phyloP scores from a whole-genome alignment of 2,888 invertebrate genomes.

The Drosophila limbata region DNA sequence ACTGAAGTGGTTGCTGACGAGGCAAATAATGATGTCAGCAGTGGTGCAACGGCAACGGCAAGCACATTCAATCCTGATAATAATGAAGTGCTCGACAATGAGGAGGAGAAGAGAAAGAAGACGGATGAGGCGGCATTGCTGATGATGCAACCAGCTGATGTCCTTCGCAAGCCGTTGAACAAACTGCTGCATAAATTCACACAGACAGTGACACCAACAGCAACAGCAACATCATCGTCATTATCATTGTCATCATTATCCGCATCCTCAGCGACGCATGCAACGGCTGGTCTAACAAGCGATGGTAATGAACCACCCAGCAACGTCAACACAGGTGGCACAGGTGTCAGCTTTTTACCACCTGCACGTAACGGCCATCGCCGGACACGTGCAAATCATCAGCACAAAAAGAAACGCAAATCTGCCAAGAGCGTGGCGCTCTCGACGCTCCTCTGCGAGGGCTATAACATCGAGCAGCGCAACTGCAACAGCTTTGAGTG shows the following conservation, averaged over 20 bases:
- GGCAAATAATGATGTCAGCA: conserved; percentile 64
- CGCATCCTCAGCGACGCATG: conserved; percentile 22
- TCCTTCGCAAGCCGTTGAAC: conserved; percentile 22
- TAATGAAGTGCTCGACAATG: conserved; percentile 63
- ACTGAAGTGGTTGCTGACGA: conserved; percentile 54
- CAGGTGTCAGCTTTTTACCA: conserved; percentile 71
- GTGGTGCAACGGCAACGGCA: conserved; percentile 29
- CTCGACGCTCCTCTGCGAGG: conserved; percentile 84
- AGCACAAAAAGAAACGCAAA: conserved; percentile 72
- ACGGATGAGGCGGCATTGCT: conserved; percentile 34
- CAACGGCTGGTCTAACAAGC: conserved; percentile 54
- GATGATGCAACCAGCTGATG: conserved; percentile 59
- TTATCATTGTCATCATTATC: neutral
- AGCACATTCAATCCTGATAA: conserved; percentile 57
- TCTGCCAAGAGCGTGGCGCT: conserved; percentile 78
- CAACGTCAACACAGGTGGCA: conserved; percentile 13
- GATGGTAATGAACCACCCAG: conserved; percentile 53
- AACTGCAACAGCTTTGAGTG: conserved; percentile 85
- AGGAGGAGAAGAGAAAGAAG: conserved; percentile 39
- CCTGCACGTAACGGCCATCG: conserved; percentile 57
- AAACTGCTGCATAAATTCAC: conserved; percentile 58
- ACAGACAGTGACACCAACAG: conserved; percentile 28
- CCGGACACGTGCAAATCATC: conserved; percentile 63
- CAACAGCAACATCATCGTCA: neutral
- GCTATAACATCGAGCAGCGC: conserved; percentile 85